phyloP scores from a whole-genome alignment of 2,888 invertebrate species.

The Ellobium chinense region DNA sequence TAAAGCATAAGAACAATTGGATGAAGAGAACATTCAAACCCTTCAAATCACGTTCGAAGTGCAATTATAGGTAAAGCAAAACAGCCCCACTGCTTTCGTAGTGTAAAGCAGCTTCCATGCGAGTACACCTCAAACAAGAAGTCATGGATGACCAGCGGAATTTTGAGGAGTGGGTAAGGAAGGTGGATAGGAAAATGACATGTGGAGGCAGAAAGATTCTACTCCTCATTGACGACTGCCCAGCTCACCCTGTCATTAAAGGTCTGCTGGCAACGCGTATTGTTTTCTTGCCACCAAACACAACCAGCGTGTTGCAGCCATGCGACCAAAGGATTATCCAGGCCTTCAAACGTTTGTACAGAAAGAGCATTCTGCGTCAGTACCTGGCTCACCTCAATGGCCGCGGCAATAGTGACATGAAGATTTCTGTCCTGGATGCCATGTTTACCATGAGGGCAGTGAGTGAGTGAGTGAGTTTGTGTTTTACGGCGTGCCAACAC shows the following conservation, averaged over 20 bases:
- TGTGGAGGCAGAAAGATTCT: background rate
- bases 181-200: background rate
- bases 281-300: slow-evolving; percentile 16
- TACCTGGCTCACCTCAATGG: background rate
- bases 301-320: background rate
- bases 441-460: background rate
- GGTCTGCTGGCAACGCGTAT: background rate
- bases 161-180: background rate
- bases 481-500: too few relatives aligned
- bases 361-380: background rate
- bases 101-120: slow-evolving; percentile 36
- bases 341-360: background rate
- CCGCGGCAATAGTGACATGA: background rate
- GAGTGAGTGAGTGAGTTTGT: too few relatives aligned
- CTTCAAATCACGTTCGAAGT: too few relatives aligned
- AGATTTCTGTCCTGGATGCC: background rate
- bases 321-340: background rate
- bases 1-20: too few relatives aligned
- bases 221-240: background rate
- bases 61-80: too few relatives aligned
- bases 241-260: background rate
- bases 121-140: slow-evolving; percentile 25
- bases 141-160: background rate
- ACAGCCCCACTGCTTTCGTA: too few relatives aligned
- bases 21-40: too few relatives aligned